These are phyloP conservation scores for Malthinus seriepunctatus DNA, from an alignment of 2,888 invertebrate species.

Conservation along the genomic window DNA sequence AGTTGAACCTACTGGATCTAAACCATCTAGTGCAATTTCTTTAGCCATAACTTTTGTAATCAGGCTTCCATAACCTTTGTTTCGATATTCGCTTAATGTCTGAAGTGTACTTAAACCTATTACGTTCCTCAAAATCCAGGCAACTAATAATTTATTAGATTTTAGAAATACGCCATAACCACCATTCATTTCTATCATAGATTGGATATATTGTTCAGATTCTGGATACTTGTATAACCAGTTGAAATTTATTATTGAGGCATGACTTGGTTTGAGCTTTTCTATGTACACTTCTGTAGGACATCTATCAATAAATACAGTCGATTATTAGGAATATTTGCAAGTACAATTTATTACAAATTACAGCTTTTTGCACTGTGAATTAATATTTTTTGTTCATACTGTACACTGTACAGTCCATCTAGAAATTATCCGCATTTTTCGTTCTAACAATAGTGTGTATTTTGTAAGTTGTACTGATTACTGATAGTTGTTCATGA, in stretches of 20 bases:
- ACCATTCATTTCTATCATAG: conserved; percentile 46
- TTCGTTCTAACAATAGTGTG: too few species aligned
- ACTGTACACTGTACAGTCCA: too few species aligned
- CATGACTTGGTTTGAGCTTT: conserved; percentile 22
- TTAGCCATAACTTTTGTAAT: conserved; percentile 46
- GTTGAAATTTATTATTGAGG: conserved; percentile 25
- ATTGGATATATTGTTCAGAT: conserved; percentile 36
- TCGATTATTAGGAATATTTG: not conserved
- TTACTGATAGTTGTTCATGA: too few species aligned
- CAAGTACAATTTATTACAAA: not conserved
- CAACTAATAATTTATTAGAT: conserved; percentile 43
- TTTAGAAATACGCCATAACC: conserved; percentile 51
- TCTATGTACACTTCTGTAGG: conserved; percentile 25
- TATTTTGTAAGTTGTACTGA: too few species aligned
- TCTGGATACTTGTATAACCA: conserved; percentile 35
- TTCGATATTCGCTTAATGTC: conserved; percentile 44
- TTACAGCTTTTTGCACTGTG: too few species aligned
- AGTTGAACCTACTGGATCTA: conserved; percentile 43
- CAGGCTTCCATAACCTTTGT: conserved; percentile 49
- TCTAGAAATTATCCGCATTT: too few species aligned
- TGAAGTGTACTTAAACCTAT: conserved; percentile 48
- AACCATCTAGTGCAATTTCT: conserved; percentile 45
- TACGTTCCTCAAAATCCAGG: conserved; percentile 50
- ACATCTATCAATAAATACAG: conserved; percentile 7
- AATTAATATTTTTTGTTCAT: too few species aligned